Evolutionary conservation across 2,113 vertebrate genomes (phyloP).

Genomic region (Phodopus roborovskii): DNA sequence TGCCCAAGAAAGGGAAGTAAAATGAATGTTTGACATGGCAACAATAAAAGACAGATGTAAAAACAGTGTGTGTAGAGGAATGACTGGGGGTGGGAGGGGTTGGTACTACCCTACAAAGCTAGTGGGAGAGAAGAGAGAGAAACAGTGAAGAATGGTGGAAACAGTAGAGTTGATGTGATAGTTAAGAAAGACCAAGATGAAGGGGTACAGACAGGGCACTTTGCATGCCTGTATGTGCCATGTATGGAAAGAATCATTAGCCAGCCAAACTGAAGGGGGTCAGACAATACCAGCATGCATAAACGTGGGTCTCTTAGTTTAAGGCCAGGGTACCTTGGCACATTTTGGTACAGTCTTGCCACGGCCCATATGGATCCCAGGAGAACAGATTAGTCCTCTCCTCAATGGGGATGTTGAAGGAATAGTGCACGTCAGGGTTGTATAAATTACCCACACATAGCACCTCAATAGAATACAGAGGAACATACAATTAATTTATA

Average conservation of each 20-base stretch:
- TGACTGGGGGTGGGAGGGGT: fast-evolving
- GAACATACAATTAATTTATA: conserved; percentile 74
- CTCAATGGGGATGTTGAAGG: conserved; percentile 95
- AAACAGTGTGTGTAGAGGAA: background rate
- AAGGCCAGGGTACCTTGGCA: conserved; percentile 91
- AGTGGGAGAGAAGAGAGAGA: background rate
- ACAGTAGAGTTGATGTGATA: too few species aligned
- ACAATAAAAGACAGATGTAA: background rate
- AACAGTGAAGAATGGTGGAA: too few species aligned
- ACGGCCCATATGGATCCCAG: conserved; percentile 94
- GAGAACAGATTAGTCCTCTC: conserved; percentile 90
- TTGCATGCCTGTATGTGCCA: background rate
- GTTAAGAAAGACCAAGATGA: background rate
- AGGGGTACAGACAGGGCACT: fast-evolving
- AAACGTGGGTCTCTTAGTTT: background rate
- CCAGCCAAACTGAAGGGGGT: background rate
- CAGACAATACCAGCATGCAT: background rate
- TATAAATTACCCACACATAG: conserved; percentile 97
- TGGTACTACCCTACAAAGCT: background rate
- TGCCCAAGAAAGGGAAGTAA: background rate
- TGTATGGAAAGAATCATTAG: background rate
- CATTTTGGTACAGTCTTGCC: conserved; percentile 94
- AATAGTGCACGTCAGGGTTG: conserved; percentile 96
- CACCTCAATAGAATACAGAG: conserved; percentile 89
- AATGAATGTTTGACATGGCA: background rate